Percentiles rank a stretch among this genome's conserved stretches.
Evolutionary conservation across 1,140 invertebrate genomes (phyloP).

Genomic region (Sinonovacula constricta): DNA sequence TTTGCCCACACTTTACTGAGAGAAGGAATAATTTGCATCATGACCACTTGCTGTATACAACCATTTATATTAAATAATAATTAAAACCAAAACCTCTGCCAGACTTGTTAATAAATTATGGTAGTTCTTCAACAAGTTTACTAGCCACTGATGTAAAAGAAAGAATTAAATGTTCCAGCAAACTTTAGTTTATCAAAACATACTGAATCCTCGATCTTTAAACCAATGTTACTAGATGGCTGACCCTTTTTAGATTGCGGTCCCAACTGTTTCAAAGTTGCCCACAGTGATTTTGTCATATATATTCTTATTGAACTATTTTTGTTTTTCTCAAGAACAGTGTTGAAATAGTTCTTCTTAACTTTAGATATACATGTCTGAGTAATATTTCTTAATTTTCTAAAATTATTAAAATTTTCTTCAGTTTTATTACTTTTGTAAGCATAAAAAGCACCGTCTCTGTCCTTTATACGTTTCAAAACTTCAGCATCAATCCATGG

Average conservation of each 20-base stretch:
- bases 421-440: background rate
- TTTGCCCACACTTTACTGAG: no score
- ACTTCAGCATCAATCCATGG: no score
- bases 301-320: no score
- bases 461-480: background rate
- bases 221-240: background rate
- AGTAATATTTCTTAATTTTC: no score
- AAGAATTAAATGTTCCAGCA: constrained; percentile 17
- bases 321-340: no score
- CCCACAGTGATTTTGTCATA: no score
- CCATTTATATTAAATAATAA: no score
- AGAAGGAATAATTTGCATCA: no score
- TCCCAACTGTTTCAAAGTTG: no score
- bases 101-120: constrained; percentile 6
- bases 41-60: no score
- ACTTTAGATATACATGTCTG: no score
- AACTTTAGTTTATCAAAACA: constrained; percentile 19
- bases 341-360: no score
- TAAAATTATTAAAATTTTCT: background rate
- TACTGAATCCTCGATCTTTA: background rate
- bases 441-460: constrained; percentile 4
- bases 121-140: constrained; percentile 28
- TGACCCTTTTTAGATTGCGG: background rate
- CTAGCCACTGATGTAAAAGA: constrained; percentile 15
- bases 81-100: background rate